A percentile compares a stretch with the other conserved stretches of the same genome.
Conservation (phyloP, 2,113 vertebrate species). For the Cinclus cinclus region DNA sequence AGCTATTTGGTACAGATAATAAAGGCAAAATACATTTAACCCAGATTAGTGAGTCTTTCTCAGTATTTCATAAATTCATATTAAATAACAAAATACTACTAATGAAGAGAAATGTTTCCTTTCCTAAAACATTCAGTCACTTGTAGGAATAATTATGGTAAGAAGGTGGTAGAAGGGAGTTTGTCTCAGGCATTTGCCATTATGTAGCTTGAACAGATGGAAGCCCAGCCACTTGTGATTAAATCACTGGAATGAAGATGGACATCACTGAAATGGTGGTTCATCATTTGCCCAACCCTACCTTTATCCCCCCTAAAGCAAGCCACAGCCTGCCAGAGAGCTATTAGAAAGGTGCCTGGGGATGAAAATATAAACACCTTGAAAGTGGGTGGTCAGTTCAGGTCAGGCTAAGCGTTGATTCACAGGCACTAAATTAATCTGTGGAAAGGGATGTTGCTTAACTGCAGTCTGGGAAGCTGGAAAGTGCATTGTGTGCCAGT, state of each 20-base stretch:
- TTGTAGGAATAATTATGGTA: background rate
- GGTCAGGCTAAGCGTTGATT: slow-evolving; percentile 32
- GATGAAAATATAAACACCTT: slow-evolving; percentile 47
- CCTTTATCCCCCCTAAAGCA: background rate
- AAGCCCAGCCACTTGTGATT: slow-evolving; percentile 26
- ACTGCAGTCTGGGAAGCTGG: background rate
- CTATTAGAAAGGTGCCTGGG: background rate
- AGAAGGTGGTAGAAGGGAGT: background rate
- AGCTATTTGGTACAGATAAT: background rate
- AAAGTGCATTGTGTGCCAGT: background rate
- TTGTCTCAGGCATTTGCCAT: background rate
- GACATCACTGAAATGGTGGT: background rate
- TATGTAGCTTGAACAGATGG: slow-evolving; percentile 5
- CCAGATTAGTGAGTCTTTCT: background rate
- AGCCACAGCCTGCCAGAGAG: background rate
- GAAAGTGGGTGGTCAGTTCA: slow-evolving; percentile 20
- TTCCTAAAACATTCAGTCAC: background rate
- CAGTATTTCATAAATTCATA: background rate
- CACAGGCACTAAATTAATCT: slow-evolving; percentile 51
- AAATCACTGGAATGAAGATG: background rate
- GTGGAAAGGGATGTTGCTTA: background rate
- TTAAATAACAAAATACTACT: background rate
- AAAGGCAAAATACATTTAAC: background rate
- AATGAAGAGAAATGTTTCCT: background rate
- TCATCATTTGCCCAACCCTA: background rate